Conservation (phyloP, 2,888 invertebrate genomes). For the Catocala fraxini region DNA sequence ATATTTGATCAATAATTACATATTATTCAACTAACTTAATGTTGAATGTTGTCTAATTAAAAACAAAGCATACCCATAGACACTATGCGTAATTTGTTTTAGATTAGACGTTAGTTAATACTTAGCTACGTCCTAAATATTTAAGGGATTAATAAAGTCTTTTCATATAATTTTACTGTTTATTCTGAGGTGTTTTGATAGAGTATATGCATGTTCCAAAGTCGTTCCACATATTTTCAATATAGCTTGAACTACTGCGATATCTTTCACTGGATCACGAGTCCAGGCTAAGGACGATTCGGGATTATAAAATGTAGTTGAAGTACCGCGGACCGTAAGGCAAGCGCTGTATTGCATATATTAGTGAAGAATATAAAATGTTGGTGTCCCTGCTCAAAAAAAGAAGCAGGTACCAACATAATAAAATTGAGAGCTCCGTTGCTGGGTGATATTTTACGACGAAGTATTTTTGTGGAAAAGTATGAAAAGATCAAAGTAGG, state of each 20-base stretch:
- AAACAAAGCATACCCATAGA: no score
- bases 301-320: conserved; percentile 46
- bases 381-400: background rate
- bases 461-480: background rate
- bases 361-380: conserved; percentile 6
- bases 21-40: no score
- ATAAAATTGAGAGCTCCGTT: background rate
- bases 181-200: no score
- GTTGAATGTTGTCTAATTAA: no score
- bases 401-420: background rate
- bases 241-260: background rate
- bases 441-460: background rate
- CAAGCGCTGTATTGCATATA: conserved; percentile 10
- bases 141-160: no score
- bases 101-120: no score
- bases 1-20: no score
- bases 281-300: conserved; percentile 15
- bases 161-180: no score
- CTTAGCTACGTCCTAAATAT: no score
- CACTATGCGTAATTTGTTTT: no score
- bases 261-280: conserved; percentile 1
- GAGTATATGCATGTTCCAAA: no score
- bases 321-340: conserved; percentile 15
- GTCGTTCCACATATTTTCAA: background rate
- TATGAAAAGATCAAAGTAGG: no score